These are phyloP conservation scores for Calameuta idolon DNA, from an alignment of 2,888 invertebrate species.

Conservation along the genomic window DNA sequence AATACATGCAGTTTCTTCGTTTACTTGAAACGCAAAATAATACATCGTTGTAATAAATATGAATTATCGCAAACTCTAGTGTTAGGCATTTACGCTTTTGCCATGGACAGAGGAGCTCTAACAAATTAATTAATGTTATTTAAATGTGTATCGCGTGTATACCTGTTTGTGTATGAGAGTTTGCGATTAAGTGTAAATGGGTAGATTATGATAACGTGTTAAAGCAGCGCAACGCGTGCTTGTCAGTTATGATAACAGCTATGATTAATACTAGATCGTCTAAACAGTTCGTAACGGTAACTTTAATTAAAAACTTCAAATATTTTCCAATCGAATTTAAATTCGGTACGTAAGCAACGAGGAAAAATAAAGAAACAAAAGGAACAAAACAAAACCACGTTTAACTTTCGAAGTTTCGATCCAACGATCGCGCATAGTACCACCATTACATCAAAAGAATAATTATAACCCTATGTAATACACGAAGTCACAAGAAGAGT, in stretches of 20 bases:
- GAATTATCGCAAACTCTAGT: background rate
- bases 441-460: background rate
- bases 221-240: background rate
- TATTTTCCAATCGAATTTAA: background rate
- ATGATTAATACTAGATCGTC: slow-evolving; percentile 3
- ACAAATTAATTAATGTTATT: background rate
- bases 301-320: background rate
- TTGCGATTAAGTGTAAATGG: background rate
- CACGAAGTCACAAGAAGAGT: background rate
- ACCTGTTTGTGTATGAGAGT: background rate
- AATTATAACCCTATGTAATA: background rate
- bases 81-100: background rate
- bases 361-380: slow-evolving; percentile 2
- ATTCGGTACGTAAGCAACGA: background rate
- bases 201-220: background rate
- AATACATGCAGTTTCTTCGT: slow-evolving; percentile 28
- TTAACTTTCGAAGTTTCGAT: no score
- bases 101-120: background rate
- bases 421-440: background rate
- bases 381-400: slow-evolving; percentile 6
- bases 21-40: slow-evolving; percentile 10
- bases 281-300: slow-evolving; percentile 7
- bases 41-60: slow-evolving; percentile 16
- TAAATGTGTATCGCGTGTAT: background rate
- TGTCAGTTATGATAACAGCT: background rate